Percentiles rank a stretch among this genome's conserved stretches.
Conservation (phyloP, 2,113 vertebrate genomes). For the Passer domesticus region DNA sequence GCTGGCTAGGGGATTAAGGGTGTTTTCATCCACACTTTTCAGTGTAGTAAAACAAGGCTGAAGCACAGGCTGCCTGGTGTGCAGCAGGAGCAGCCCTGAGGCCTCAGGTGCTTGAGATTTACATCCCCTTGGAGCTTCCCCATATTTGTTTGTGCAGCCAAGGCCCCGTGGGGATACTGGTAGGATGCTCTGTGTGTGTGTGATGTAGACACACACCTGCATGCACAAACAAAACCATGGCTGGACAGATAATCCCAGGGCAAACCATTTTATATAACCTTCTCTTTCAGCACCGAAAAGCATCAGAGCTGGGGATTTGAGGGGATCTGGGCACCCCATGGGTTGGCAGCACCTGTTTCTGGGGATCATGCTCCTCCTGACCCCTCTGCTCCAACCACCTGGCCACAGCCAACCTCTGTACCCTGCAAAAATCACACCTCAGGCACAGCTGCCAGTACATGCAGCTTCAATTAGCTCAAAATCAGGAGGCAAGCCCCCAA, state of each 20-base stretch:
- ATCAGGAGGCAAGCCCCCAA: not conserved
- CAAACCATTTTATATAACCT: not conserved
- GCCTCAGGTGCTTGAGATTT: not conserved
- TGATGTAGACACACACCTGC: not conserved
- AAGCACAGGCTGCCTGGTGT: not conserved
- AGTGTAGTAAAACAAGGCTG: not conserved
- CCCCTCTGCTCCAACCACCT: not conserved
- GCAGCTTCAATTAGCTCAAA: not conserved
- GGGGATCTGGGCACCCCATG: not conserved
- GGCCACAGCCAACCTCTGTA: not conserved
- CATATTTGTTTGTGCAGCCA: not conserved
- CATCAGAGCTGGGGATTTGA: accelerated
- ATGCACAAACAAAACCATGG: not conserved
- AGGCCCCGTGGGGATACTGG: accelerated
- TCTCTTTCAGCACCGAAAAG: not conserved
- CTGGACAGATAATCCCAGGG: not conserved
- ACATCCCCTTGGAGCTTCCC: not conserved
- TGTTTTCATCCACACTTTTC: not conserved
- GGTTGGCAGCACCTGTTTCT: not conserved
- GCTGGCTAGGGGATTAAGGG: not conserved
- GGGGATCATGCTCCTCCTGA: not conserved
- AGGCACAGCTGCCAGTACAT: not conserved
- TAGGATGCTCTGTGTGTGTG: not conserved
- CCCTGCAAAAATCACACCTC: not conserved
- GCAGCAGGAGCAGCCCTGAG: not conserved